These are phyloP conservation scores for Megaceryle torquata DNA, from an alignment of 2,113 vertebrate genomes.

Conservation along the genomic window DNA sequence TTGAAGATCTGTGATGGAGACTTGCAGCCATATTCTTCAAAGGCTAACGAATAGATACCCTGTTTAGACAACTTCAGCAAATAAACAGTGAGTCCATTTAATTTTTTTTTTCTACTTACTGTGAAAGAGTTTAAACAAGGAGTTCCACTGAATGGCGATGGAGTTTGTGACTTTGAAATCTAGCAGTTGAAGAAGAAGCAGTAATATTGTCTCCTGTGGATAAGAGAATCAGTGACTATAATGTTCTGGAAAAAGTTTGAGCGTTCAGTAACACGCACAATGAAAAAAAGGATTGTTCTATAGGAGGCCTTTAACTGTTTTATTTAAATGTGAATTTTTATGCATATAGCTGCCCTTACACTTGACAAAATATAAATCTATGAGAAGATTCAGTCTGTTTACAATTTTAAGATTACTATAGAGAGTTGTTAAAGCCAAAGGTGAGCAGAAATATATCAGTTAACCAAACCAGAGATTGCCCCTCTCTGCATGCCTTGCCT, in stretches of 20 bases:
- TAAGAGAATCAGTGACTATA: background rate
- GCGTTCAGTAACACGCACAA: background rate
- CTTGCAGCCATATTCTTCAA: conserved; percentile 45
- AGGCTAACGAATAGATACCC: background rate
- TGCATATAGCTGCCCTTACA: background rate
- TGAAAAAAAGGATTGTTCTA: background rate
- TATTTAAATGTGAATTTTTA: background rate
- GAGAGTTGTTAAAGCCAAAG: background rate
- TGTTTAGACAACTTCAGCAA: conserved; percentile 19
- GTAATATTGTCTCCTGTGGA: background rate
- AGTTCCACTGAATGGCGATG: background rate
- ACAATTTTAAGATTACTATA: background rate
- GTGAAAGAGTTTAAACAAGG: background rate
- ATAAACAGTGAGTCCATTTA: background rate
- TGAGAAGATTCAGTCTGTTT: background rate
- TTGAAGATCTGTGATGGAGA: conserved; percentile 55
- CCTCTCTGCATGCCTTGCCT: background rate
- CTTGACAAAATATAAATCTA: background rate
- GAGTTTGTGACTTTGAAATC: background rate
- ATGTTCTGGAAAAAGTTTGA: background rate
- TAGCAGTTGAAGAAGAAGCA: background rate
- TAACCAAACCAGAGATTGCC: background rate
- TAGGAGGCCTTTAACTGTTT: background rate
- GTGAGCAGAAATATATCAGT: background rate
- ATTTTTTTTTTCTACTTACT: background rate